phyloP scores from a whole-genome alignment of 2,888 invertebrate genomes.

The Himalopsyche japonica region DNA sequence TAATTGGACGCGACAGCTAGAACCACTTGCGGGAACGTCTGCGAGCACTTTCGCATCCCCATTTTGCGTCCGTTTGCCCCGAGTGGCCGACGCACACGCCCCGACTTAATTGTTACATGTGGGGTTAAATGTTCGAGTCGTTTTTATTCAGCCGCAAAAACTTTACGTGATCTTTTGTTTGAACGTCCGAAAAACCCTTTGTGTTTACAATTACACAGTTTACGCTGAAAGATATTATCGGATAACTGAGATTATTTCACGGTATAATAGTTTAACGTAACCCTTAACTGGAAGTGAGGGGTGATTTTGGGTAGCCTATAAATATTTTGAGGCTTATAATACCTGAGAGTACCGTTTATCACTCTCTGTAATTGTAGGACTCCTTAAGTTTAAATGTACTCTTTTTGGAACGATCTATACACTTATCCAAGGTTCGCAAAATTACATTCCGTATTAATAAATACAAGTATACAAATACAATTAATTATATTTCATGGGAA shows the following conservation, averaged over 20 bases:
- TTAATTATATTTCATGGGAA: too few species aligned
- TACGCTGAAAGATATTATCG: neutral
- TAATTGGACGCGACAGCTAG: conserved; percentile 35
- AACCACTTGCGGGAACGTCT: conserved; percentile 23
- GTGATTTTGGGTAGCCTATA: neutral
- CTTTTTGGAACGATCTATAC: neutral
- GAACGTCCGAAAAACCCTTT: neutral
- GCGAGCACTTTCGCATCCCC: conserved; percentile 15
- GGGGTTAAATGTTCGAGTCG: neutral
- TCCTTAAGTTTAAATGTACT: neutral
- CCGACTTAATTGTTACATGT: conserved; percentile 1
- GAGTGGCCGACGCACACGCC: conserved; percentile 1
- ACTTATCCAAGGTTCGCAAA: neutral
- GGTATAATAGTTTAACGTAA: neutral
- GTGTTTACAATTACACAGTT: neutral
- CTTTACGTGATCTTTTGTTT: neutral
- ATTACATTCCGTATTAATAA: too few species aligned
- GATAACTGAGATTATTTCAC: neutral
- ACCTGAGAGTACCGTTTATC: neutral
- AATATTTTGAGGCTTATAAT: neutral
- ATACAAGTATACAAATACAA: too few species aligned
- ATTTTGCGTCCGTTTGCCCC: conserved; percentile 11
- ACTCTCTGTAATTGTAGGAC: neutral
- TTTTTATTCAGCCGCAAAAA: conserved; percentile 1
- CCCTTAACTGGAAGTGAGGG: neutral